These are phyloP conservation scores for Eclectus roratus DNA, from an alignment of 2,113 vertebrate genomes.

Conservation along the genomic window DNA sequence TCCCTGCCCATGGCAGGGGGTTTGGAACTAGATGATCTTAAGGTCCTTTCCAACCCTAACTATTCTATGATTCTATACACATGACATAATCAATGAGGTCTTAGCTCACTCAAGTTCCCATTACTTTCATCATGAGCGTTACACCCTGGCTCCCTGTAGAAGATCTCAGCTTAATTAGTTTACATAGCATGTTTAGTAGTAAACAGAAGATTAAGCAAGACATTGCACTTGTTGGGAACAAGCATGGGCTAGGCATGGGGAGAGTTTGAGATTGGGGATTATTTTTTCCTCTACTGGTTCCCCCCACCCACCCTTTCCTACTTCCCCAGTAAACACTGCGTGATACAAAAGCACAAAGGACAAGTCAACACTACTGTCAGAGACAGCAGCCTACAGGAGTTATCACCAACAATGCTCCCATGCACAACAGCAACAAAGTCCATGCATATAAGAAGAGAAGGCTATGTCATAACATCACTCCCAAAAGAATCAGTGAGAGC, in stretches of 20 bases:
- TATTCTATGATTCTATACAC: no score
- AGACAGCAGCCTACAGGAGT: fast-evolving
- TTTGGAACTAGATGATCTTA: no score
- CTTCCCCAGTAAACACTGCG: not conserved
- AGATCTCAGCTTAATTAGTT: not conserved
- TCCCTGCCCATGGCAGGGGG: no score
- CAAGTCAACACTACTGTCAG: fast-evolving
- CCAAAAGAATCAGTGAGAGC: not conserved
- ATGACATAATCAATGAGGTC: not conserved
- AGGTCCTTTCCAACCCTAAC: no score
- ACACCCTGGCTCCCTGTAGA: not conserved
- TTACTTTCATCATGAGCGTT: not conserved
- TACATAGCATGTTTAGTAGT: not conserved
- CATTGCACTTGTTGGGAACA: not conserved
- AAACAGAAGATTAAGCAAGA: not conserved
- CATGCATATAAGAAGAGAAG: fast-evolving
- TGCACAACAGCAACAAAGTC: fast-evolving
- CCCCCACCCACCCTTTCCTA: not conserved
- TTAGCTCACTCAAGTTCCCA: fast-evolving
- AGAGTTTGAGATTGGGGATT: not conserved
- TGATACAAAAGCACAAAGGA: not conserved
- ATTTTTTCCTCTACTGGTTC: not conserved
- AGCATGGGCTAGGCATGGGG: fast-evolving
- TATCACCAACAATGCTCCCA: fast-evolving
- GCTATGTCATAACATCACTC: fast-evolving